Evolutionary conservation across 2,888 invertebrate genomes (phyloP), one percentile per base, ranked within the genome.

Genomic region (Dynastes grantii): DNA sequence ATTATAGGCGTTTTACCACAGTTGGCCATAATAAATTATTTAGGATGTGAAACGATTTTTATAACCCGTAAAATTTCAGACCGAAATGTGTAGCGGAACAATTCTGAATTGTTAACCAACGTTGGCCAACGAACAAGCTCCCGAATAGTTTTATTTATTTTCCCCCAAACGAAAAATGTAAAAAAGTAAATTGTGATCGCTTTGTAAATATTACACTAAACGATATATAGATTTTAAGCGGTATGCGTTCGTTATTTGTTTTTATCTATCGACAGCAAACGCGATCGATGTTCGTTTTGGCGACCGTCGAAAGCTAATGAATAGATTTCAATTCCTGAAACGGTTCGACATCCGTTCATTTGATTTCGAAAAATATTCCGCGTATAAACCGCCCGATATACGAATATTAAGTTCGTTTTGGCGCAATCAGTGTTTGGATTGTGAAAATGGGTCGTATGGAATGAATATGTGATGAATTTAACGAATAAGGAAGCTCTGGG

Each of bases 361-460:
- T 11, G 45, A 45, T 45, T 45, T 53, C 53, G 53, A n/a, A n/a
- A n/a, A 53, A 16, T 16, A 53, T 53, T 53, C 16, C 53, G 53
- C 16, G 16, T 16, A n/a, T 53, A 16, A 2, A 5, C 53, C 53
- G 16, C 2, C 13, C 16, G n/a, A 53, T 53, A 16, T 53, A 5
- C 53, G 53, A 53, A 53, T 53, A 53, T 53, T n/a, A 53, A 53
- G 53, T 53, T 53, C 53, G n/a, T 53, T 53, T 53, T 16, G 45
- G 53, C 16, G 3, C 16, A 16, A 53, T 53, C 53, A 53, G 6
- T 53, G 16, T 53, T 53, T 53, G 53, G n/a, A 53, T 53, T 53
- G 53, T 53, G 53, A 53, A 53, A 53, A 53, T 16, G n/a, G 53
- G 16, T n/a, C 16, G 53, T 53, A 53, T 53, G 53, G 53, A 53